Conservation (phyloP, 2,113 vertebrate genomes). For the Patagioenas fasciata region DNA sequence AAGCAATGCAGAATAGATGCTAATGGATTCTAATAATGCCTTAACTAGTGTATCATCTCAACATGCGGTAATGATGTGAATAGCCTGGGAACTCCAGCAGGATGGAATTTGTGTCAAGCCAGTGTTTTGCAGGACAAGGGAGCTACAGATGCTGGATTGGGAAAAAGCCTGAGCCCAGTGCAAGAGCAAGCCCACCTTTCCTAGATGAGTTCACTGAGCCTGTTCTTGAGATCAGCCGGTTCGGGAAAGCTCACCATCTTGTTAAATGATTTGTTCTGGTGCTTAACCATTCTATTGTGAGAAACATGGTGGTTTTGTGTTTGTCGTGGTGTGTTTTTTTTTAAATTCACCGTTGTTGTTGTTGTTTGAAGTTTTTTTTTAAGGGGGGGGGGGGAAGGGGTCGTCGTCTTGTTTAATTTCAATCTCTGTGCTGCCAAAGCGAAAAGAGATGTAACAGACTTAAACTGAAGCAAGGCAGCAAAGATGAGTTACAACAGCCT, state of each 20-base stretch:
- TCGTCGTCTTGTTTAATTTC: fast-evolving
- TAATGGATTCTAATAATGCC: neutral
- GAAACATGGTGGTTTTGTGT: neutral
- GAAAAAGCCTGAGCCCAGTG: neutral
- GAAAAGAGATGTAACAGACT: too few species aligned
- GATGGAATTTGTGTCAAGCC: neutral
- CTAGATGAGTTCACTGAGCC: neutral
- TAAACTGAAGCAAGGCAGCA: neutral
- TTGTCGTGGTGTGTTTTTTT: neutral
- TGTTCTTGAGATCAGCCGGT: fast-evolving
- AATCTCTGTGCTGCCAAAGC: neutral
- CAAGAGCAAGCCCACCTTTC: neutral
- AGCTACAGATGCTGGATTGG: neutral
- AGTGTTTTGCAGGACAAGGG: neutral
- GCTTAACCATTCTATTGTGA: neutral
- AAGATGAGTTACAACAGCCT: neutral
- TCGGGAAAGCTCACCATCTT: fast-evolving
- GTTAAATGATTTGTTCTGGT: fast-evolving
- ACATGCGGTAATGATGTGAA: neutral
- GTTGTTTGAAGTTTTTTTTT: neutral
- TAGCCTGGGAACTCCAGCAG: neutral
- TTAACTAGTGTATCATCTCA: neutral
- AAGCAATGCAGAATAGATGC: neutral
- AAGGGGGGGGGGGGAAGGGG: too few species aligned
- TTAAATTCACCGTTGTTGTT: neutral